These are phyloP conservation scores for Carabus problematicus DNA, from an alignment of 2,888 invertebrate genomes.

Conservation along the genomic window DNA sequence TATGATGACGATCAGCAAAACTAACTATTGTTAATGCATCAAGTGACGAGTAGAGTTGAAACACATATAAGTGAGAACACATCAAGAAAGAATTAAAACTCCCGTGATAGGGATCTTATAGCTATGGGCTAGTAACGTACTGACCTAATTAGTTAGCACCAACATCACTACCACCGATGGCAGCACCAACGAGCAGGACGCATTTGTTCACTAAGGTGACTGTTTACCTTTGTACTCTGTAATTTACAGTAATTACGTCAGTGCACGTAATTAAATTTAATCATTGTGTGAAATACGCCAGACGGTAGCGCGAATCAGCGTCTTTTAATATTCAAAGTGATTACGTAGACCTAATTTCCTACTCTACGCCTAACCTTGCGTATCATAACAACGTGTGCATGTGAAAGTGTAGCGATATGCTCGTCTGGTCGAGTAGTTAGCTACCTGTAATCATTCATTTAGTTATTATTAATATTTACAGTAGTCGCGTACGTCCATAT, in stretches of 20 bases:
- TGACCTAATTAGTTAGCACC: slow-evolving; percentile 33
- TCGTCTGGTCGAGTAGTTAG: too few relatives aligned
- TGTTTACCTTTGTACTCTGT: slow-evolving; percentile 40
- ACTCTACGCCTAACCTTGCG: too few relatives aligned
- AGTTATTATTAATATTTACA: too few relatives aligned
- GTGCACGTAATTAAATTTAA: slow-evolving; percentile 40
- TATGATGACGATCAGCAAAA: too few relatives aligned
- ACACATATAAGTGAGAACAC: neutral
- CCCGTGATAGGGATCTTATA: slow-evolving; percentile 29
- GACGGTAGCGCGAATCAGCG: slow-evolving; percentile 25
- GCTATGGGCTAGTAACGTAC: slow-evolving; percentile 34
- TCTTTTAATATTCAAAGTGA: slow-evolving; percentile 27
- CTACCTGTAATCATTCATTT: too few relatives aligned
- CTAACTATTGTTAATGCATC: neutral
- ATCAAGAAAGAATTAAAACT: slow-evolving; percentile 33
- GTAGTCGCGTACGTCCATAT: slow-evolving; percentile 37
- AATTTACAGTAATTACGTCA: slow-evolving; percentile 39
- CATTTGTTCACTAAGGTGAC: slow-evolving; percentile 31
- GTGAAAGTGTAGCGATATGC: too few relatives aligned
- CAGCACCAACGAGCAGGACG: neutral
- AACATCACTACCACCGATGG: too few relatives aligned
- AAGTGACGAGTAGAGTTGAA: neutral
- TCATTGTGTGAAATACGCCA: slow-evolving; percentile 32
- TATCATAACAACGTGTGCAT: too few relatives aligned
- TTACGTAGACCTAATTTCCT: slow-evolving; percentile 8